Evolutionary conservation across 2,797 vertebrate species (phyloP), one percentile per base, ranked within the genome.

Genomic region (Hypotaenidia philippensis): DNA sequence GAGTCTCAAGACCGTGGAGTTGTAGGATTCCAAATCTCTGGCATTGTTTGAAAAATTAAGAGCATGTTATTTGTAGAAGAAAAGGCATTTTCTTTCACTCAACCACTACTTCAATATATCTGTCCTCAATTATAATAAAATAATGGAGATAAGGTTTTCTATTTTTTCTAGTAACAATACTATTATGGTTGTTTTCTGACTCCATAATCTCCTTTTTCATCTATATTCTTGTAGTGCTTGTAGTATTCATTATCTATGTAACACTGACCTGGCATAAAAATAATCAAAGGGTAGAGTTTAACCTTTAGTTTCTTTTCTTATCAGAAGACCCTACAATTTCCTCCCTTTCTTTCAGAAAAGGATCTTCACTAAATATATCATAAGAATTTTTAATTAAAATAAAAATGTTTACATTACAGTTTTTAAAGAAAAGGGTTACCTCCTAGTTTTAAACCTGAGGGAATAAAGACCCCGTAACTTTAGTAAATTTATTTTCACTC

Each of bases 401-500:
- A 44, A 31, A 86, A 91, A 45, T 61, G 44, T 50, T 52, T 78
- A 36, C 8, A 38, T 44, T 41, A 23, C 3, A 17, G 3, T 13
- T 49, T 83, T 89, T 31, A 56, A 82, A 75, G 19, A 64, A 71
- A 90, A 91, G 0, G 1, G 0, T 41, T 50, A 21, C 6, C 0
- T 93, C 20, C 3, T 85, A 55, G 5, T 70, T 96, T 79, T 47
- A 56, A 11, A 50, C 10, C 11, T 34, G 59, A 52, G 36, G 9
- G 6, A 7, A 1, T 60, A 55, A 29, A 34, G 18, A 19, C 41
- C 2, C 9, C 45, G 6, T 8, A 38, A 70, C 5, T 60, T 90
- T 15, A 36, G 15, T 65, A 69, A 50, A 59, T 83, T 86, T 38
- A 22, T 66, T 93, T 87, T 72, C 83, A 26, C 70, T 84, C 26